Evolutionary conservation across 2,113 vertebrate genomes (phyloP).

Genomic region (Nesoenas mayeri): DNA sequence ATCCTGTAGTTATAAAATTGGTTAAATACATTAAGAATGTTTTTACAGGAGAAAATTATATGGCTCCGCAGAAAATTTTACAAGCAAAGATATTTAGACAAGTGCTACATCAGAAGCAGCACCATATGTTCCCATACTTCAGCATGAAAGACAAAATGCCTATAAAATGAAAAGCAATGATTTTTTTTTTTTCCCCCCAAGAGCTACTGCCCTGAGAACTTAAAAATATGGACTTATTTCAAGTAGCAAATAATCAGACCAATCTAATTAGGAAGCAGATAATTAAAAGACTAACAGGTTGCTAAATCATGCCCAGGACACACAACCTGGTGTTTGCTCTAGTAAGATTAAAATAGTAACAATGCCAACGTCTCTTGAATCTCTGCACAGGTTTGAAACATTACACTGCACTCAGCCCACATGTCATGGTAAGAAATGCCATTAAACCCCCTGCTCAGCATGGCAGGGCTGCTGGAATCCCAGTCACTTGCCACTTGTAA

Average conservation of each 20-base stretch:
- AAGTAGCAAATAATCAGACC: constrained; percentile 53
- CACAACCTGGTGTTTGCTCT: background rate
- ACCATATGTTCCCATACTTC: constrained; percentile 65
- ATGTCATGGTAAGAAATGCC: background rate
- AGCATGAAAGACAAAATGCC: constrained; percentile 32
- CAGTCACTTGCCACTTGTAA: background rate
- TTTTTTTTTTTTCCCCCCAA: constrained; percentile 6
- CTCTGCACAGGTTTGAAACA: background rate
- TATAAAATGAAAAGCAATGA: constrained; percentile 55
- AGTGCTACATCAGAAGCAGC: constrained; percentile 57
- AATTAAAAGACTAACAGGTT: constrained; percentile 47
- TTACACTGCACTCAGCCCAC: background rate
- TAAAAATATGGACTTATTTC: constrained; percentile 61
- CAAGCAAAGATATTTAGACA: constrained; percentile 62
- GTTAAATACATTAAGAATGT: background rate
- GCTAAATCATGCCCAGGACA: constrained; percentile 15
- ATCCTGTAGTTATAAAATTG: background rate
- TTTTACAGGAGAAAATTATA: constrained; percentile 44
- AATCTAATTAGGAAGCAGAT: constrained; percentile 50
- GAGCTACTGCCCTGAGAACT: constrained; percentile 32
- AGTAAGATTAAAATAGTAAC: constrained; percentile 32
- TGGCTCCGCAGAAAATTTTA: constrained; percentile 23
- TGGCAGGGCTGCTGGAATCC: background rate
- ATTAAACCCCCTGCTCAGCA: background rate
- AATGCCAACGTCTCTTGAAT: background rate